Evolutionary conservation across 1,140 invertebrate species (phyloP).

Genomic region (Megalopta genalis): DNA sequence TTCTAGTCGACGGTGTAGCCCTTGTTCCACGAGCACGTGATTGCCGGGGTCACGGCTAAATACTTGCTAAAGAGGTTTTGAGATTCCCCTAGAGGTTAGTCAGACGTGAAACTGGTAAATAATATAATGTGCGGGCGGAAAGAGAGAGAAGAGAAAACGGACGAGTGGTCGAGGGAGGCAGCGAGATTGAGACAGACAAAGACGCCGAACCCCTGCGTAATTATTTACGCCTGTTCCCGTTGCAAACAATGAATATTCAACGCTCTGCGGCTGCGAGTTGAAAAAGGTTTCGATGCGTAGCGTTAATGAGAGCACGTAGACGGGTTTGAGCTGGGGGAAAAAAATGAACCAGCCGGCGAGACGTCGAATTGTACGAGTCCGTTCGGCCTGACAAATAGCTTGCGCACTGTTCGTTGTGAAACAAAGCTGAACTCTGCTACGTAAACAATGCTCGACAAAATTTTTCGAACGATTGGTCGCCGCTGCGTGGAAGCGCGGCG

Average conservation of each 20-base stretch:
- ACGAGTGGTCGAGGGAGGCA: no score
- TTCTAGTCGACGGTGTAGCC: constrained; percentile 8
- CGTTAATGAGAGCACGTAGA: constrained; percentile 31
- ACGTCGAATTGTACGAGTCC: constrained; percentile 11
- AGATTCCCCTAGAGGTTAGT: constrained; percentile 14
- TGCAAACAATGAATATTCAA: constrained; percentile 41
- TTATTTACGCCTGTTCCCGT: constrained; percentile 34
- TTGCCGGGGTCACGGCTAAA: constrained; percentile 37
- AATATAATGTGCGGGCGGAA: not conserved
- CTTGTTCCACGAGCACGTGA: constrained; percentile 9
- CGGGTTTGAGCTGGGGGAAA: not conserved
- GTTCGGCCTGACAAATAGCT: constrained; percentile 12
- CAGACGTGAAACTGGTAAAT: constrained; percentile 11
- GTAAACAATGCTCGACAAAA: constrained; percentile 18
- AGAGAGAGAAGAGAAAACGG: no score
- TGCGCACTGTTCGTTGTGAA: not conserved
- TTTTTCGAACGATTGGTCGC: not conserved
- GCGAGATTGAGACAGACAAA: not conserved
- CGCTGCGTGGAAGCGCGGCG: not conserved
- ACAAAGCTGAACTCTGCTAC: not conserved
- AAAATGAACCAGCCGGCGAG: not conserved
- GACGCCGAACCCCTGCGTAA: not conserved
- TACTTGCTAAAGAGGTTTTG: constrained; percentile 31
- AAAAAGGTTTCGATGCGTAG: constrained; percentile 6
- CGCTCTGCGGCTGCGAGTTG: not conserved